Evolutionary conservation across 37 sponge, comb jelly and placozoan genomes (phyloP), one percentile per base, ranked within the genome.

Genomic region (Halichondria panicea): DNA sequence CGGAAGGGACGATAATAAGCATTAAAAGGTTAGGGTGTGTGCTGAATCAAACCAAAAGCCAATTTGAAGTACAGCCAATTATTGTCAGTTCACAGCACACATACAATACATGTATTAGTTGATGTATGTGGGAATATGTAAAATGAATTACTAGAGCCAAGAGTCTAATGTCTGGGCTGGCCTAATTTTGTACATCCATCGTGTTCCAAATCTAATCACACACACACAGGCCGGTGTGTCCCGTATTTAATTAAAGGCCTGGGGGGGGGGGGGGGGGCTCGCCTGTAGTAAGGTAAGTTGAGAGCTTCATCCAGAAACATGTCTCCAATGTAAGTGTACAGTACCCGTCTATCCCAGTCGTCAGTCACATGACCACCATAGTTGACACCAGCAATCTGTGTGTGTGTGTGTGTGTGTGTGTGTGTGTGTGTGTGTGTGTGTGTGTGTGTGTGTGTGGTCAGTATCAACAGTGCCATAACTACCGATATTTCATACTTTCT

Each of bases 321-420:
- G 55, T 99, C 99, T 55, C 90, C 92, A 77, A 99, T 99, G 88
- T 95, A 99, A 13, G 96, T 99, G 68, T 81, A 77, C 31, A 99
- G 90, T 24, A 99, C 94, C 35, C 94, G 67, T 66, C 99, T 78
- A 63, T 99, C 99, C 82, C 84, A 87, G 71, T 99, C 99, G 52
- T 99, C 96, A 28, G 99, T 99, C 58, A 99, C 96, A 76, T 99
- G 99, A 69, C 99, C 99, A 28, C 99, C 99, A 74, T 99, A 99
- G 68, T 93, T 93, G 24, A 99, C 99, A 32, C 96, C 96, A 38
- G 99, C 99, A 78, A 99, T 94, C 94, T 94, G 40, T 48, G 7
- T 58, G 27, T 58, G 19, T 7, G 19, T 58, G 60, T 58, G 60
- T 58, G 60, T 21, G n/a, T 58, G 60, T 27, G n/a, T 58, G 60